These are phyloP conservation scores for Drosophila micromelanica DNA, from an alignment of 1,140 invertebrate species.

Conservation along the genomic window DNA sequence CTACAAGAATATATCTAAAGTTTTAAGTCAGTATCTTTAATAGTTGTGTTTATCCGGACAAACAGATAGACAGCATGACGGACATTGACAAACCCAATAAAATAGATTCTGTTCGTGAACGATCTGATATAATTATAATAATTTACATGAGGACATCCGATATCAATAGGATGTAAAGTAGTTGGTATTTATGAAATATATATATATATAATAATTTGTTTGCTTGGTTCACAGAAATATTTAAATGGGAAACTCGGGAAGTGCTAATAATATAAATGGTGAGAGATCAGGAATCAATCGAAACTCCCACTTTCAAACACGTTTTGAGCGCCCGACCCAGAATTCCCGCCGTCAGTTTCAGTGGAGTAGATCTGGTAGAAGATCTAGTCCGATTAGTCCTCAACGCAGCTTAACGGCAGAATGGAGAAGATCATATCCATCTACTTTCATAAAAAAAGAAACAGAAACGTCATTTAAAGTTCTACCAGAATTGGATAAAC, in stretches of 20 bases:
- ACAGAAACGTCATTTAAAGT: constrained; percentile 86
- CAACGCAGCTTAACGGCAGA: constrained; percentile 22
- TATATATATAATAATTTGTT: background rate
- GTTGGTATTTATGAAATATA: no score
- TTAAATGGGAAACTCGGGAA: constrained; percentile 56
- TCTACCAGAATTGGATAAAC: constrained; percentile 87
- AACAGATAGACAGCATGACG: no score
- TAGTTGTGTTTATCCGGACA: no score
- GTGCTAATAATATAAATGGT: constrained; percentile 39
- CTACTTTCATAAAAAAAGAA: constrained; percentile 22
- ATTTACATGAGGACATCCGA: no score
- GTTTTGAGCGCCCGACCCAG: constrained; percentile 48
- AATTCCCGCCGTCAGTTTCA: constrained; percentile 20
- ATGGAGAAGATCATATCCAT: constrained; percentile 45
- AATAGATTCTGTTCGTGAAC: no score
- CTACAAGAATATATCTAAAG: no score
- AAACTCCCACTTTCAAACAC: constrained; percentile 54
- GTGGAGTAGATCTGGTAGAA: constrained; percentile 18
- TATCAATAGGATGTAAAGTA: no score
- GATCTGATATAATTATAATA: no score
- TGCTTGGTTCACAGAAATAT: constrained; percentile 7
- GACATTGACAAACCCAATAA: no score
- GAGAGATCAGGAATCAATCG: constrained; percentile 30
- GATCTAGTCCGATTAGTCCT: constrained; percentile 20
- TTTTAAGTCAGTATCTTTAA: no score